phyloP scores from a whole-genome alignment of 2,888 invertebrate species.

The Yponomeuta sedellus region DNA sequence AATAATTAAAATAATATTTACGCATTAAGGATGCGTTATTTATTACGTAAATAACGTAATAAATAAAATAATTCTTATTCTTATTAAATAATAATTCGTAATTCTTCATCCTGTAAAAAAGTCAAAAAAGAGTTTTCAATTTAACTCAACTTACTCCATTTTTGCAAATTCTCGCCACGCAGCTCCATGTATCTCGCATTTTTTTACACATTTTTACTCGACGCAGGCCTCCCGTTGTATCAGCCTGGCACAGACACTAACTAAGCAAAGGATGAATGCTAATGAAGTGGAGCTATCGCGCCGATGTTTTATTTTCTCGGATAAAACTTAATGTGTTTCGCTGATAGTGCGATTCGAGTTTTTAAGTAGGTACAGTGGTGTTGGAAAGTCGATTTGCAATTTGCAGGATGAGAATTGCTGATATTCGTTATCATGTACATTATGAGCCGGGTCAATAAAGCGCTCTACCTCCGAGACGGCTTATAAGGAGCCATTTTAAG shows the following conservation, averaged over 20 bases:
- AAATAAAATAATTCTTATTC: no score
- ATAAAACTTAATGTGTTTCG: constrained; percentile 53
- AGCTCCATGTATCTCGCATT: constrained; percentile 27
- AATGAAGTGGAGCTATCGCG: constrained; percentile 51
- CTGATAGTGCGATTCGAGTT: constrained; percentile 44
- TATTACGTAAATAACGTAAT: no score
- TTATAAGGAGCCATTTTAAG: no score
- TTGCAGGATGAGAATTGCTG: no score
- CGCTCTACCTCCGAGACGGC: no score
- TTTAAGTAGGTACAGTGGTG: constrained; percentile 33
- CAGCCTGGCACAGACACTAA: constrained; percentile 28
- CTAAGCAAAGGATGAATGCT: constrained; percentile 33
- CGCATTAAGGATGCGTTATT: no score
- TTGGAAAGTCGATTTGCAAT: constrained; percentile 9
- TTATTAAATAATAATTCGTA: no score
- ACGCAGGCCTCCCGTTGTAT: constrained; percentile 7
- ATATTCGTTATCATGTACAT: no score
- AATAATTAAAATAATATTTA: no score
- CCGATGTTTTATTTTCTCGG: constrained; percentile 43
- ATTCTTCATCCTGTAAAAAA: no score
- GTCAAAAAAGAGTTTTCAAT: no score
- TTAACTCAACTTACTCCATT: neutral
- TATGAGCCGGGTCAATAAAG: no score
- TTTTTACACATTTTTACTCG: constrained; percentile 35
- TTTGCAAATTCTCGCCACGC: neutral